Base-by-base conservation (phyloP, 2,888 invertebrate genomes). In the Aproaerema taeniolella region DNA sequence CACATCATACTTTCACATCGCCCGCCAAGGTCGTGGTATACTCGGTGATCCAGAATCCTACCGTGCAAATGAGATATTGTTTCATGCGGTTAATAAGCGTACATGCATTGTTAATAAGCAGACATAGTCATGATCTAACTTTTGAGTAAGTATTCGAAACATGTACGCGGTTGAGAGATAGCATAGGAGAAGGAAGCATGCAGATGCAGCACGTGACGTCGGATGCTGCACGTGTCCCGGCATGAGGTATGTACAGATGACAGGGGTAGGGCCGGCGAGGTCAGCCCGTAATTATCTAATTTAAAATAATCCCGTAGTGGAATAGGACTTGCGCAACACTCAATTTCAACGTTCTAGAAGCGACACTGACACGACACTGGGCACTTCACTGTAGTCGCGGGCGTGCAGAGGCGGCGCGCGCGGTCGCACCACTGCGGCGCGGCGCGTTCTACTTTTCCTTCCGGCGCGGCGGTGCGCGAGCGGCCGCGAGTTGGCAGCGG, bases 381-480 rank as follows among this genome's bases (percentile, higher is more conserved):
- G 64, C 82, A 81, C 82, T 81, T 69, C 76, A 83, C 82, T 72
- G 70, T 67, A 55, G 60, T 59, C 54, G 70, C 65, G 61, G 61
- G 77, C 85, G 85, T 85, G 85, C 61, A 75, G 69, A 73, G 68
- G 57, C 76, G 81, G 72, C 79, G 83, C 82, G 78, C 74, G 82
- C 82, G 77, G 73, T 71, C 72, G 67, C 64, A 65, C 76, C 83
- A 85, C 82, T 83, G 85, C 81, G 79, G 58, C 71, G 72, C 80
- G 85, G 82, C 86, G 86, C 81, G 86, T 85, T 86, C 85, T 83
- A 85, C 82, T 85, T 83, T 85, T 83, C 86, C 8, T 4, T 7
- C 5, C 5, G 4, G 20, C 8, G 26, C 26, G 83, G 78, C 67
- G 67, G 64, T 61, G 71, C 66, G 63, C 69, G 74, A 67, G 65